Base-by-base conservation (phyloP, 2,113 vertebrate genomes). In the Melozone crissalis region DNA sequence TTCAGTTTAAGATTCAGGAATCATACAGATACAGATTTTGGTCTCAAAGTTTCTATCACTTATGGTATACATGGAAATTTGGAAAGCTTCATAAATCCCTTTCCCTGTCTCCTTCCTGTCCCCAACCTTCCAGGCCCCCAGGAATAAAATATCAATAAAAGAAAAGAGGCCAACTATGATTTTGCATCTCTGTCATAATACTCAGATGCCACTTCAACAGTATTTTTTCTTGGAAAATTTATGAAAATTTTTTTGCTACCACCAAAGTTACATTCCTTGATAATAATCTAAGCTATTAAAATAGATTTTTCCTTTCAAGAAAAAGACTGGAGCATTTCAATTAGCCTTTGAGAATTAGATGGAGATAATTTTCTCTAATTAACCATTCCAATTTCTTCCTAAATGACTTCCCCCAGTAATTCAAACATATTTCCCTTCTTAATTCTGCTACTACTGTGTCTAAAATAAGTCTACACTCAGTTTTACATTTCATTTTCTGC, bases 291-390 rank as follows among this genome's bases (percentile, higher is more conserved):
- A 88, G 74, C 58, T 91, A 89, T 94, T 80, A 83, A 82, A 93
- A 89, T 39, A 87, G 27, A 37, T 78, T 68, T 89, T 96, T 91
- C 68, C 26, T 76, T 71, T 59, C 67, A 82, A 47, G 84, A 84
- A 77, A 93, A 85, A 95, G 52, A 95, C 39, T 73, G 47, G 61
- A 93, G 61, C 84, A 94, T 90, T 97, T 97, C 88, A 92, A 97
- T 96, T 90, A 95, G 68, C 28, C 44, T 93, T 91, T 23, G 79
- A 91, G 30, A 81, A 94, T 96, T 90, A 94, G 84, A 89, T 57
- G 90, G 94, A 94, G 80, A 93, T 91, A 84, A 94, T 97, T 94
- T 91, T 85, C 87, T 87, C 78, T 90, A 94, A 92, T 97, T 96
- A 96, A 88, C 37, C 44, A 91, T 89, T 85, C 76, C 72, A 88